Evolutionary conservation across 2,888 invertebrate genomes (phyloP), one percentile per base, ranked within the genome.

Genomic region (Drosophila koepferae): DNA sequence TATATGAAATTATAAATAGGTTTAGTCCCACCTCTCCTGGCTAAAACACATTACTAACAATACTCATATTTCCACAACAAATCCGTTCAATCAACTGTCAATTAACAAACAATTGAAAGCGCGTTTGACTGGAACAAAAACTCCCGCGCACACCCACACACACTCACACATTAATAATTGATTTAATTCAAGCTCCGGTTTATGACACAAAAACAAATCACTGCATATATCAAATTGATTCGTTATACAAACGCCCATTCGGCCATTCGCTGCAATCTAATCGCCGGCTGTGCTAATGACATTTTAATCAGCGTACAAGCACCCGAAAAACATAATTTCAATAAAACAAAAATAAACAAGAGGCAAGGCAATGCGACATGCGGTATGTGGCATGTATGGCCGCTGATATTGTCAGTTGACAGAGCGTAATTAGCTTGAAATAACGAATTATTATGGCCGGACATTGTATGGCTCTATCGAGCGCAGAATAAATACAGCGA

Each of bases 131-230:
- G n/a, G 23, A 48, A 59, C 58, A 60, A 53, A 60, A 61, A 62
- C 23, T 16, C 38, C 5, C 34, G 9, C 58, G 40, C 44, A 2
- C 18, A 67, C 28, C 44, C 43, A 49, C 46, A 53, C 12, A 46
- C 38, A 40, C 10, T 7, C 40, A 10, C 46, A 53, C 41, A 10
- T 54, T 63, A 63, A 80, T 80, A 80, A 80, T 72, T 80, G 78
- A 80, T 80, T 80, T 75, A 78, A 77, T 80, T 71, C 43, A 61
- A 72, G 61, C 63, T 63, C 7, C 59, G 59, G 40, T 75, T 75
- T 78, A 72, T 72, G 75, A 72, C 72, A 80, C 70, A 69, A 63
- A 70, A 72, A 75, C 80, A 80, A 80, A 77, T 80, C 72, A 72
- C 65, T 63, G 63, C 51, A 63, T 63, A 75, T 75, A 80, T 80